A percentile compares a stretch with the other conserved stretches of the same genome.
phyloP scores from a whole-genome alignment of 2,113 vertebrate species.

The Toxostoma redivivum region DNA sequence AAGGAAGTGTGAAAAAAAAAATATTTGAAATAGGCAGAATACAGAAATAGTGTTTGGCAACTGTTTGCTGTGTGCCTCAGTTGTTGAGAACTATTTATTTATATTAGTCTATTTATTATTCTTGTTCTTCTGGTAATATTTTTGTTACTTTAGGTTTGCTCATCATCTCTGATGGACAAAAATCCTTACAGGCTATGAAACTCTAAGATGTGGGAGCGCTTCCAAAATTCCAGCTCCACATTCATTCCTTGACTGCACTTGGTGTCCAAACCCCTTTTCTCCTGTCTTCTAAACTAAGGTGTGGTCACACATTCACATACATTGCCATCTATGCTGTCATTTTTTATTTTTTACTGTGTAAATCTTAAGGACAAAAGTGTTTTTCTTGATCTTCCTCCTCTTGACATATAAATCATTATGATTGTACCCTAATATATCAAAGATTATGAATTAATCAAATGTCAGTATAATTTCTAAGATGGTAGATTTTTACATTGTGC shows the following conservation, averaged over 20 bases:
- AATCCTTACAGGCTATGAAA: background rate
- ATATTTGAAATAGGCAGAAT: background rate
- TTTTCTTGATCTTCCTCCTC: background rate
- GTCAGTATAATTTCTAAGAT: background rate
- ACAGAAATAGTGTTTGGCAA: background rate
- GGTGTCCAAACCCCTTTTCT: background rate
- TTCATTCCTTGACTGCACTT: background rate
- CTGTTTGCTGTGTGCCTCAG: background rate
- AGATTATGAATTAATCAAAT: background rate
- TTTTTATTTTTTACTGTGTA: background rate
- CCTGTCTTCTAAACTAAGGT: background rate
- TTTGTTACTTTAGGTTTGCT: background rate
- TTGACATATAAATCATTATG: background rate
- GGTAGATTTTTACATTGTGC: background rate
- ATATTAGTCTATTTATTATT: background rate
- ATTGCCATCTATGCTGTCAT: fast-evolving
- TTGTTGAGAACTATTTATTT: background rate
- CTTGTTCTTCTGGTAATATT: background rate
- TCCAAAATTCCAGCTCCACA: background rate
- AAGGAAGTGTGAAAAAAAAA: background rate
- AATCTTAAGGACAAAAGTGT: background rate
- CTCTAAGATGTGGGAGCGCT: background rate
- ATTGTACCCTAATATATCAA: background rate
- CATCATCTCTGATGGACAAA: background rate
- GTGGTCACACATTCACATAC: no score